phyloP scores from a whole-genome alignment of 2,888 invertebrate genomes.

The Pterostichus niger region DNA sequence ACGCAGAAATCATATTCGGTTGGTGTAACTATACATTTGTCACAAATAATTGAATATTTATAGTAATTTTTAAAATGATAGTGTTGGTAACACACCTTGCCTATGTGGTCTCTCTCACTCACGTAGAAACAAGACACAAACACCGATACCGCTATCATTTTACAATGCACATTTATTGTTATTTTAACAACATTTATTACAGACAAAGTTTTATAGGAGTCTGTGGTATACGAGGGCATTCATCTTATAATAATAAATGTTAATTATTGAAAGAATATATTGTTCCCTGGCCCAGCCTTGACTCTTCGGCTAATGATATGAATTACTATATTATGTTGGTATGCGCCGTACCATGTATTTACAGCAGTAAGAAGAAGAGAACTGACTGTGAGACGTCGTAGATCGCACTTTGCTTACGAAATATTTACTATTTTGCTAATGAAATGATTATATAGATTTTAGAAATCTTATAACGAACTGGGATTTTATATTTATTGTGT shows the following conservation, averaged over 20 bases:
- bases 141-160: not conserved
- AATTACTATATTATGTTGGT: slow-evolving; percentile 56
- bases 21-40: not conserved
- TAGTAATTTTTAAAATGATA: not conserved
- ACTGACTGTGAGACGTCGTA: not conserved
- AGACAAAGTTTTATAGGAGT: slow-evolving; percentile 45
- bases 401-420: slow-evolving; percentile 4
- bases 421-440: slow-evolving; percentile 60
- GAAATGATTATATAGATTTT: slow-evolving; percentile 51
- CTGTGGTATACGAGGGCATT: slow-evolving; percentile 51
- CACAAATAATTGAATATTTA: not conserved
- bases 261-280: slow-evolving; percentile 62
- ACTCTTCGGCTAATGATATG: slow-evolving; percentile 58
- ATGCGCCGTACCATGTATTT: slow-evolving; percentile 19
- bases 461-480: not conserved
- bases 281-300: slow-evolving; percentile 57
- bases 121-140: no score
- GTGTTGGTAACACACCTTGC: no score
- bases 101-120: no score
- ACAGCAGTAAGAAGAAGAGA: slow-evolving; percentile 1
- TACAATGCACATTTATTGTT: slow-evolving; percentile 44
- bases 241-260: slow-evolving; percentile 62
- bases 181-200: slow-evolving; percentile 56
- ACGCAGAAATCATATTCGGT: no score
- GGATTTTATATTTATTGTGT: slow-evolving; percentile 1